Base-by-base conservation (phyloP, 2,113 vertebrate species). In the Egretta garzetta region DNA sequence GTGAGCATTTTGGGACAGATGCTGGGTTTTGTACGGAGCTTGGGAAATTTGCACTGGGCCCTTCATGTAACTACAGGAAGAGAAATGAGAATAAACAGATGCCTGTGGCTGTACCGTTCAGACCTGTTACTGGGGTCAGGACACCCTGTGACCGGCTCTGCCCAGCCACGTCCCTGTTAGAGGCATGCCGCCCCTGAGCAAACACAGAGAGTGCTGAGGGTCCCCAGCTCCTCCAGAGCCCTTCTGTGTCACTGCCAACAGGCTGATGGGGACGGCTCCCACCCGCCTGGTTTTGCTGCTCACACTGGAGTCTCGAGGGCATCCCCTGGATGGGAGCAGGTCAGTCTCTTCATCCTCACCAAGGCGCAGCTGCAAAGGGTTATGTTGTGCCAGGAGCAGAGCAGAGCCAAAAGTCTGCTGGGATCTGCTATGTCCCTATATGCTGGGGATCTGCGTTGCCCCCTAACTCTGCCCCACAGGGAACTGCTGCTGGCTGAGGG, bases 321-420 rank as follows among this genome's bases (percentile, higher is more conserved):
- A 63, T 22, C 4, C 45, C 2, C 14, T 3, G 2, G 0, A 1
- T 50, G 20, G 11, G 10, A 85, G 12, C 41, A 2, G 4, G 8
- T 70, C 1, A 0, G 14, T 37, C 14, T 72, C 33, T 68, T 79
- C 8, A 32, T 52, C 30, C 28, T 63, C 41, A 41, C 4, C 24
- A 50, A 41, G 45, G 33, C 12, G 13, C 24, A 72, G 33, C 30
- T 85, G 39, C 22, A 56, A 86, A 68, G 20, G 3, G 13, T 39
- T 79, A 16, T 60, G 60, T 32, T 1, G 3, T 18, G 26, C 27
- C 50, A 71, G 47, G 20, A 80, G 22, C 33, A 82, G 37, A 72
- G 12, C 32, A 63, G 19, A 86, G 16, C 3, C n/a, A 41, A 41
- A 80, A 74, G 4, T 21, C 35, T 66, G 15, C 7, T 32, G 45